A percentile compares a stretch with the other conserved stretches of the same genome.
Evolutionary conservation across 2,888 invertebrate species (phyloP).

Genomic region (Ischnus inquisitorius): DNA sequence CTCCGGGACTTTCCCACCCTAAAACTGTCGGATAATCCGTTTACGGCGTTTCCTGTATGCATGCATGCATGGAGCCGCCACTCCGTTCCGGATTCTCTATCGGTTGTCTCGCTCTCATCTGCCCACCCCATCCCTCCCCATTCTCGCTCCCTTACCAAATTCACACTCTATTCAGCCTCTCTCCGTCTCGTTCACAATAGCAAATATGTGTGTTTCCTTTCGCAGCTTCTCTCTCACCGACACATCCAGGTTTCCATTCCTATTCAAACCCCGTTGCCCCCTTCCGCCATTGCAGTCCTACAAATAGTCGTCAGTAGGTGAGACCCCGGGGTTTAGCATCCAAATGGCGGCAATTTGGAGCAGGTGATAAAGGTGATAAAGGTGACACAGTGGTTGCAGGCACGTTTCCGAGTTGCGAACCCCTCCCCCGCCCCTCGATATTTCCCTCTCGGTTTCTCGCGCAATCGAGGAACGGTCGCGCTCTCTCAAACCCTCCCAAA

Average conservation of each 20-base stretch:
- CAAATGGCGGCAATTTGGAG: conserved; percentile 85
- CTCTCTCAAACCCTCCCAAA: conserved; percentile 43
- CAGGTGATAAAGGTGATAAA: conserved; percentile 85
- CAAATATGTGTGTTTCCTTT: conserved; percentile 1
- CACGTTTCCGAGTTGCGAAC: conserved; percentile 72
- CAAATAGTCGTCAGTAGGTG: conserved; percentile 83
- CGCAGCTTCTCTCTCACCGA: not conserved
- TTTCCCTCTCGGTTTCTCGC: conserved; percentile 11
- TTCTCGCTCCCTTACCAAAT: conserved; percentile 20
- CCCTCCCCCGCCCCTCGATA: conserved; percentile 39
- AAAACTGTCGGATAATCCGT: conserved; percentile 80
- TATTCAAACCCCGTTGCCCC: conserved; percentile 12
- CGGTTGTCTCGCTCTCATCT: conserved; percentile 19
- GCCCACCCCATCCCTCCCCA: not conserved
- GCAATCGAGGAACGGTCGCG: conserved; percentile 14
- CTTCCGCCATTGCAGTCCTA: conserved; percentile 72
- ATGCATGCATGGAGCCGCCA: conserved; percentile 70
- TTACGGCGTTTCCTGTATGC: conserved; percentile 77
- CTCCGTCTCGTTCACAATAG: conserved; percentile 39
- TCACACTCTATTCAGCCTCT: conserved; percentile 34
- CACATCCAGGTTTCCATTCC: conserved; percentile 21
- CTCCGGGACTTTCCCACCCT: conserved; percentile 66
- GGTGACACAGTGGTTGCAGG: conserved; percentile 83
- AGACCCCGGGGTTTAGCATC: conserved; percentile 83
- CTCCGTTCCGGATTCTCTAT: conserved; percentile 59